Evolutionary conservation across 2,888 invertebrate species (phyloP).

Genomic region (Theretra japonica): DNA sequence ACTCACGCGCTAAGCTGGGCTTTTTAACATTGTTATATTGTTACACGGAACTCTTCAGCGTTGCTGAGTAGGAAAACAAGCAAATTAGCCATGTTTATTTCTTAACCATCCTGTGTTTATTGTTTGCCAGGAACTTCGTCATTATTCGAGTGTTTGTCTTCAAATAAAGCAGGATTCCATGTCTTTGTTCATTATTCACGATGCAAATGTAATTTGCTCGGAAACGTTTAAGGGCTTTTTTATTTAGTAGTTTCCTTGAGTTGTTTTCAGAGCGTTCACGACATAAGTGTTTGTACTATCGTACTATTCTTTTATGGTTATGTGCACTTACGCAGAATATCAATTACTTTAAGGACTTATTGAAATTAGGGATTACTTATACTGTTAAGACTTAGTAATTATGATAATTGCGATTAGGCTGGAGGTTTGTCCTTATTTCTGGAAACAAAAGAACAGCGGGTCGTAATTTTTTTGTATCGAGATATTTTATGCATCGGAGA

Average conservation of each 20-base stretch:
- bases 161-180: conserved; percentile 47
- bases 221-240: neutral
- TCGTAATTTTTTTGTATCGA: no score
- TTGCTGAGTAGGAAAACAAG: conserved; percentile 58
- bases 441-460: no score
- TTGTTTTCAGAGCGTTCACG: conserved; percentile 3
- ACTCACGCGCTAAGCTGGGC: conserved; percentile 59
- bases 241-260: conserved; percentile 1
- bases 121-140: conserved; percentile 62
- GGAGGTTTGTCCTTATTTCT: no score
- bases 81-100: conserved; percentile 77
- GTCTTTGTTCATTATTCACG: conserved; percentile 41
- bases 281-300: neutral
- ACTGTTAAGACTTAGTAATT: no score
- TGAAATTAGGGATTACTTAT: no score
- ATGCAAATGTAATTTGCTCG: conserved; percentile 36
- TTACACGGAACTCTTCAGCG: conserved; percentile 60
- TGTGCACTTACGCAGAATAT: neutral
- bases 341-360: neutral
- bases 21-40: conserved; percentile 81
- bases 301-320: neutral
- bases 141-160: conserved; percentile 54
- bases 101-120: conserved; percentile 61
- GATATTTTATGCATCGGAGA: no score
- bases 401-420: no score